Base-by-base conservation (phyloP, 2,113 vertebrate species). In the Hippocampus abdominalis region DNA sequence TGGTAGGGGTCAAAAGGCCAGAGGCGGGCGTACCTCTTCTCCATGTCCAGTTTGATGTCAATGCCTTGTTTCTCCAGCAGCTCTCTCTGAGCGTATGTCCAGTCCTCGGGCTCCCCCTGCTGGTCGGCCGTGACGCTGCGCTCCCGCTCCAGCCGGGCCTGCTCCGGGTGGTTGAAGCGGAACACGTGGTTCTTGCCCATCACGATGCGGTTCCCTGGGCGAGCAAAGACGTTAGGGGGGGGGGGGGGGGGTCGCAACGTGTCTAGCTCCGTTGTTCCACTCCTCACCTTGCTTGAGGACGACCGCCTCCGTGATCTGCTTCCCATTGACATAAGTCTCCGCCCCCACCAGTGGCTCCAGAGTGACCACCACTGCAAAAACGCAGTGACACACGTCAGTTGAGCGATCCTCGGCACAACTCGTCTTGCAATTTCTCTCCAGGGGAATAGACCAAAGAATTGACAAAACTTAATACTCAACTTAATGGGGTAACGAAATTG, bases 111-210 rank as follows among this genome's bases (percentile, higher is more conserved):
- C 88, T 95, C 95, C 0, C 67, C 89, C 84, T 92, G 93, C 8
- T 88, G 90, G 20, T 94, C 94, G 0, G 79, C 63, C 8, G 88
- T 86, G 23, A 64, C 87, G 2, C 88, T 91, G 80, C 93, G 92
- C 85, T 95, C 94, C 12, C 95, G 74, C 82, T 94, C 94, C 72
- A 95, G 87, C 20, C 95, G 69, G 0, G 95, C 94, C 91, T 96
- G 95, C 79, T 95, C 95, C 0, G 94, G 95, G 86, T 96, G 94
- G 83, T 94, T 96, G 79, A 96, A 96, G 12, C 95, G 88, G 75
- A 96, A 96, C 67, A 96, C 95, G 36, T 96, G 95, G 88, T 93
- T 96, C 92, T 95, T 96, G 25, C 95, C 95, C 94, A 96, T 94
- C 70, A 96, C 94, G 0, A 96, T 91, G n/a, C 95, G 93, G 87